Evolutionary conservation across 2,888 invertebrate species (phyloP).

Genomic region (Hydrotaea diabolus): DNA sequence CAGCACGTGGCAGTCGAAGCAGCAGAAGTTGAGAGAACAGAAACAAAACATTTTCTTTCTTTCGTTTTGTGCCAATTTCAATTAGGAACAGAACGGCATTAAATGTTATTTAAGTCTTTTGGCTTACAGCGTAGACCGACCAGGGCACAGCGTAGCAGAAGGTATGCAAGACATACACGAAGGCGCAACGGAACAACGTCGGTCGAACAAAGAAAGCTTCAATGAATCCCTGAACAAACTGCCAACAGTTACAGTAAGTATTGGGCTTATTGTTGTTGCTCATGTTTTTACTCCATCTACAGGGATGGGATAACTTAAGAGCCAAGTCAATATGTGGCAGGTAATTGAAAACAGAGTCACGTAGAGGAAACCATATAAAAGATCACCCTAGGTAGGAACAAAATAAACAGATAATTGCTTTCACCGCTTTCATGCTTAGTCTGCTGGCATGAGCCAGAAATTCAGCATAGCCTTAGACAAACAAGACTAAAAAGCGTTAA

Average conservation of each 20-base stretch:
- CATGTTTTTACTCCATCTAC: background rate
- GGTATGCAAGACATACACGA: too few relatives aligned
- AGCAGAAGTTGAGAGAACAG: background rate
- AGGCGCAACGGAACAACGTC: background rate
- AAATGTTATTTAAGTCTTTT: constrained; percentile 59
- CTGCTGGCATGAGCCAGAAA: too few relatives aligned
- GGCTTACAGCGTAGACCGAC: constrained; percentile 39
- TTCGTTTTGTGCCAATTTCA: constrained; percentile 62
- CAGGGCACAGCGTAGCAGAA: background rate
- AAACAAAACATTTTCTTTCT: constrained; percentile 29
- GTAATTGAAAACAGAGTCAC: too few relatives aligned
- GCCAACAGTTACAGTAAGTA: constrained; percentile 39
- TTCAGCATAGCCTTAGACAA: too few relatives aligned
- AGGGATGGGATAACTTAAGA: background rate
- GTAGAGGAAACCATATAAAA: too few relatives aligned
- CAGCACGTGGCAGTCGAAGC: background rate
- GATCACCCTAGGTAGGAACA: too few relatives aligned
- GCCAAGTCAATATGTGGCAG: too few relatives aligned
- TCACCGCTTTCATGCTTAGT: too few relatives aligned
- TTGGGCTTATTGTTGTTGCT: constrained; percentile 27
- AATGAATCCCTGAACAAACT: background rate
- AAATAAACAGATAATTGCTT: too few relatives aligned
- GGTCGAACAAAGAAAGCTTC: background rate
- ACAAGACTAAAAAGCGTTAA: too few relatives aligned
- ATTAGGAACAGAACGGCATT: constrained; percentile 59